These are phyloP conservation scores for Oxystoma pomonae DNA, from an alignment of 2,888 invertebrate genomes.

Conservation along the genomic window DNA sequence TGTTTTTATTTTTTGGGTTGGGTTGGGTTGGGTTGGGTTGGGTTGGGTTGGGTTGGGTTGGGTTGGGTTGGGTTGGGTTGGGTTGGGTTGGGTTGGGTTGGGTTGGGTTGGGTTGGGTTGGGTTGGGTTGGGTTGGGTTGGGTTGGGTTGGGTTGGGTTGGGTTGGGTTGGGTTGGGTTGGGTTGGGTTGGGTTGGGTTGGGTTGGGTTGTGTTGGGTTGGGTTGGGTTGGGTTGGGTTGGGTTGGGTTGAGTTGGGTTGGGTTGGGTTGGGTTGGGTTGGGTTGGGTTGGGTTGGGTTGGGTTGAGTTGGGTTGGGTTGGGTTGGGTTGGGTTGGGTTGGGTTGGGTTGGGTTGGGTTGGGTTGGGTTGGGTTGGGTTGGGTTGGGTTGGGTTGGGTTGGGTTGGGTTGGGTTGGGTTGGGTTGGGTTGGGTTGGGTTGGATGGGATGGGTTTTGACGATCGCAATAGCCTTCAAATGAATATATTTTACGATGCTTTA, in stretches of 20 bases:
- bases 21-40: conserved; percentile 14
- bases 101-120: conserved; percentile 34
- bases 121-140: background rate
- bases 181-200: background rate
- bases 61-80: conserved; percentile 10
- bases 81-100: conserved; percentile 39
- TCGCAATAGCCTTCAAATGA: too few relatives aligned
- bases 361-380: too few relatives aligned
- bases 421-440: too few relatives aligned
- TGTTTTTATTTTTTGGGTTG: conserved; percentile 4
- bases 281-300: conserved; percentile 13
- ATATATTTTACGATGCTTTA: too few relatives aligned
- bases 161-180: conserved; percentile 1
- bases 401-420: too few relatives aligned
- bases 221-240: conserved; percentile 10
- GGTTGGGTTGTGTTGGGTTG: conserved; percentile 6
- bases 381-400: too few relatives aligned
- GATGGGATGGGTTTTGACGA: too few relatives aligned
- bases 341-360: conserved; percentile 20
- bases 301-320: conserved; percentile 24
- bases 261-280: conserved; percentile 34
- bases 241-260: conserved; percentile 22
- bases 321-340: conserved; percentile 24
- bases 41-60: conserved; percentile 17
- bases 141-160: conserved; percentile 1